Conservation (phyloP, 2,797 vertebrate species). For the Decapterus maruadsi region DNA sequence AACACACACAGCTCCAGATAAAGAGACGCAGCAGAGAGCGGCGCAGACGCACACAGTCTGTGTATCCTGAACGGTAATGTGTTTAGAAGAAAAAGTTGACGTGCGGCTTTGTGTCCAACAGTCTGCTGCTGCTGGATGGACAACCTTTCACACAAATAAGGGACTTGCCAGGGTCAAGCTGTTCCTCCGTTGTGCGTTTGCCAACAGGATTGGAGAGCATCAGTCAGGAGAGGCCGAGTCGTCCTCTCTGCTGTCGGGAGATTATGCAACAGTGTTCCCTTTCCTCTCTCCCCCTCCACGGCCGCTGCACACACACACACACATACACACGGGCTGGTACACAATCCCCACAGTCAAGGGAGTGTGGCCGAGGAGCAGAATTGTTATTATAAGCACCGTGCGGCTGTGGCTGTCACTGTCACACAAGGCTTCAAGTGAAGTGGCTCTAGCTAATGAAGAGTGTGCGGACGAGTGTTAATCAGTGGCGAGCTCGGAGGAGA, state of each 20-base stretch:
- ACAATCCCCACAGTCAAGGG: not conserved
- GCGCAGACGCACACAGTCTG: too few relatives aligned
- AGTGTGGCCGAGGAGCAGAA: not conserved
- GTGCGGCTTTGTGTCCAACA: not conserved
- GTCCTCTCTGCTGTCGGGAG: not conserved
- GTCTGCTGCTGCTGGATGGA: too few relatives aligned
- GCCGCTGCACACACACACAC: not conserved
- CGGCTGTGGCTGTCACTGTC: constrained; percentile 3
- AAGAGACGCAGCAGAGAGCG: not conserved
- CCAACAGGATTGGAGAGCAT: not conserved
- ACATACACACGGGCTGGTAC: not conserved
- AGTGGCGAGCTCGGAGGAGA: constrained; percentile 13
- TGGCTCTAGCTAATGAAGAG: constrained; percentile 40
- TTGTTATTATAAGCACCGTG: not conserved
- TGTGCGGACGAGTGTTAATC: constrained; percentile 26
- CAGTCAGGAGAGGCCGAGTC: constrained; percentile 4
- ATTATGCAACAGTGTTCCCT: constrained; percentile 8
- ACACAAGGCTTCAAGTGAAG: constrained; percentile 23
- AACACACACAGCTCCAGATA: not conserved
- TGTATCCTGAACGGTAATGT: not conserved
- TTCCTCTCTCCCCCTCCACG: not conserved
- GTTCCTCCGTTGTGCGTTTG: not conserved
- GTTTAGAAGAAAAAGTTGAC: not conserved
- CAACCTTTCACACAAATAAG: not conserved
- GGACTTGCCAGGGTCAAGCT: not conserved